Evolutionary conservation across 2,113 vertebrate species (phyloP), one percentile per base, ranked within the genome.

Genomic region (Origma solitaria): DNA sequence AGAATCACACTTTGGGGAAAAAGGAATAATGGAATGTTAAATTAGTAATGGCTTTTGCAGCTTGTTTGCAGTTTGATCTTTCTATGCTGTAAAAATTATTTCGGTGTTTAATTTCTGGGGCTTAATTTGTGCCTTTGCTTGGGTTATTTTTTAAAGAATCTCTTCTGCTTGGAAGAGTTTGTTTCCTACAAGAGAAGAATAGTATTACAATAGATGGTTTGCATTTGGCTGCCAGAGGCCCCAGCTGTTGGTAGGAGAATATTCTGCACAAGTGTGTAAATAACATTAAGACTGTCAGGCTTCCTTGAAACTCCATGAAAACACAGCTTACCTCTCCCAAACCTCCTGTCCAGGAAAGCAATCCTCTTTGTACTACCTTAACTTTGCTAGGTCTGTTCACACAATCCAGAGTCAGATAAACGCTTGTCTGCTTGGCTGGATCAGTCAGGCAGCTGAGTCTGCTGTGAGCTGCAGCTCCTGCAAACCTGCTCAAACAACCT

Each of bases 1-100:
- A 89, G 73, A 86, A 79, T 88, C 77, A 88, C 77, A 47, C 77
- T 86, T 91, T 28, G 33, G 84, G 33, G 91, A 71, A 51, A 64
- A 64, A 65, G 61, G 35, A 91, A 93, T 89, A 93, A 93, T 72
- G 73, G 83, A 94, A 97, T 91, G 57, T 82, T 89, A 76, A 95
- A 42, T 92, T 94, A 78, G 75, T 95, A 97, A 94, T 91, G 88
- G 57, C 62, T 94, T 88, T 89, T 96, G 72, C 88, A 90, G 71
- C 86, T 97, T 94, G 44, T 88, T 96, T 96, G 89, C 44, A 95
- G 66, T 91, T 94, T 96, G 88, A 86, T 83, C 82, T 93, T 94
- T 83, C 56, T 81, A 15, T 81, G 88, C 90, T 68, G 56, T 90
- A 92, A 94, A 95, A 95, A 90, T 88, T 79, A 91, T 94, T 95